These are phyloP conservation scores for Muricea muricata DNA, from an alignment of 92 coral and sea anemone species.

Conservation along the genomic window DNA sequence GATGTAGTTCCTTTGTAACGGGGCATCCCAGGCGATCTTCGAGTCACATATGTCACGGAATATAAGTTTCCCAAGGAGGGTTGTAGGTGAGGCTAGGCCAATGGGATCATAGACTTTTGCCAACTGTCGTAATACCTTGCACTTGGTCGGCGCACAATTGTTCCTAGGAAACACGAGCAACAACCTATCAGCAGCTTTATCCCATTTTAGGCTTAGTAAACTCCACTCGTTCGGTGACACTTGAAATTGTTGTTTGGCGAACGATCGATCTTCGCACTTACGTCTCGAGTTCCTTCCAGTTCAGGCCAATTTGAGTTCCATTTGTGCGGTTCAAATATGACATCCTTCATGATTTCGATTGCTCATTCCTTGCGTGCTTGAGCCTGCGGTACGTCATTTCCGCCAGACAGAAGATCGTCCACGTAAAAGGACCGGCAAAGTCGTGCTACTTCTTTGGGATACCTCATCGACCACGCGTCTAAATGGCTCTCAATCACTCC, in stretches of 20 bases:
- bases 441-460: slow-evolving; percentile 1
- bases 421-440: slow-evolving; percentile 50
- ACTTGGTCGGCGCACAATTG: background rate
- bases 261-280: slow-evolving; percentile 25
- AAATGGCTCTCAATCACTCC: slow-evolving; percentile 37
- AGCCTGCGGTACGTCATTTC: slow-evolving; percentile 49
- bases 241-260: slow-evolving; percentile 46
- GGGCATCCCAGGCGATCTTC: slow-evolving; percentile 61
- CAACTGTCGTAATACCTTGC: background rate
- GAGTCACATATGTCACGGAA: slow-evolving; percentile 59
- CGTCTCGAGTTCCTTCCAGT: slow-evolving; percentile 38
- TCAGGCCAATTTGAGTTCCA: slow-evolving; percentile 54
- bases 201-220: background rate
- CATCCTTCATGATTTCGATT: slow-evolving; percentile 48
- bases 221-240: background rate
- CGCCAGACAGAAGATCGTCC: slow-evolving; percentile 60
- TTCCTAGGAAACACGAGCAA: background rate
- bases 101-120: slow-evolving; percentile 37
- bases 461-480: slow-evolving; percentile 13
- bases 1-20: slow-evolving; percentile 12
- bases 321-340: slow-evolving; percentile 43
- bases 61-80: slow-evolving; percentile 59
- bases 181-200: background rate
- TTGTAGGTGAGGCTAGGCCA: slow-evolving; percentile 50
- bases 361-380: slow-evolving; percentile 51